phyloP scores from a whole-genome alignment of 2,797 vertebrate species.

The Aeoliscus strigatus region DNA sequence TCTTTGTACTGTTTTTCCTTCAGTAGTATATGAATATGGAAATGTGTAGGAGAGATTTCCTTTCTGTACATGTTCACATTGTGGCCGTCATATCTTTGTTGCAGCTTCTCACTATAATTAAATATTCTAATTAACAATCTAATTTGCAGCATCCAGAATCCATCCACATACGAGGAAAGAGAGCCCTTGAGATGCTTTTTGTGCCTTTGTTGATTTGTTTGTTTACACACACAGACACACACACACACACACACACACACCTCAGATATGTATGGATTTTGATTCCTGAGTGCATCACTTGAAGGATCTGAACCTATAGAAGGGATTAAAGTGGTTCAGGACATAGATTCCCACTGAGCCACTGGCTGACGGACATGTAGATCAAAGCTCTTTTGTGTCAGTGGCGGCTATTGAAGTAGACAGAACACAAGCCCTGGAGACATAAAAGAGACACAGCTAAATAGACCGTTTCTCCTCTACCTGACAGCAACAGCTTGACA shows the following conservation, averaged over 20 bases:
- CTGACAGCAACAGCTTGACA: slow-evolving; percentile 28
- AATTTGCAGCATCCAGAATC: slow-evolving; percentile 69
- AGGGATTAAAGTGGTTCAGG: slow-evolving; percentile 50
- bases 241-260: slow-evolving; percentile 5
- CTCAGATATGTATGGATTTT: too few relatives aligned
- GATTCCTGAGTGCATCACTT: slow-evolving; percentile 32
- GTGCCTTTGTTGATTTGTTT: too few relatives aligned
- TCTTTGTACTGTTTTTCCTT: slow-evolving; percentile 27
- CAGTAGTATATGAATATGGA: slow-evolving; percentile 4
- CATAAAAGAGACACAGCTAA: slow-evolving; percentile 60
- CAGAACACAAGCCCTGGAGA: slow-evolving; percentile 36
- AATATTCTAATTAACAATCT: slow-evolving; percentile 73
- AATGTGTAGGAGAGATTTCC: neutral
- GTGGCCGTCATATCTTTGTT: slow-evolving; percentile 29
- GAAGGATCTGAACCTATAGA: slow-evolving; percentile 46
- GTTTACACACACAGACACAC: neutral
- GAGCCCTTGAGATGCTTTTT: slow-evolving; percentile 45
- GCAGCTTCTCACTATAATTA: slow-evolving; percentile 41
- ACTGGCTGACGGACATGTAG: slow-evolving; percentile 52
- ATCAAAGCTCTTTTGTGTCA: slow-evolving; percentile 75
- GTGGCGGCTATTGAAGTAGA: slow-evolving; percentile 59
- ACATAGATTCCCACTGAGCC: slow-evolving; percentile 58
- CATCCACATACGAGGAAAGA: slow-evolving; percentile 52
- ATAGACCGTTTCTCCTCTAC: slow-evolving; percentile 32
- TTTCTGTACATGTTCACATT: slow-evolving; percentile 19